A percentile compares a stretch with the other conserved stretches of the same genome.
phyloP scores from a whole-genome alignment of 2,888 invertebrate genomes.

The Bellardia bayeri region DNA sequence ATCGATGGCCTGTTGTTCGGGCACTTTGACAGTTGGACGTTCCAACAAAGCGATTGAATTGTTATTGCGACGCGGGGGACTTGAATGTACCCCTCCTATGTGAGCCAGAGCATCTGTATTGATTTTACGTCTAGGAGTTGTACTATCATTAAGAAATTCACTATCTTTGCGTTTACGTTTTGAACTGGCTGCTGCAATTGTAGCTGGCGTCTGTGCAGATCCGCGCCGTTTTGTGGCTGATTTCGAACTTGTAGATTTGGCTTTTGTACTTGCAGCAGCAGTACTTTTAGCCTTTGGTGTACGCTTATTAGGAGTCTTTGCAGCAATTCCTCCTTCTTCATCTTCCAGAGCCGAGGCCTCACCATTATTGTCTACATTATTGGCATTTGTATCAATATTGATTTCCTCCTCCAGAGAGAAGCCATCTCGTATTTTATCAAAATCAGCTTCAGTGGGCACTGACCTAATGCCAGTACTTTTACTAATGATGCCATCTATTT shows the following conservation, averaged over 20 bases:
- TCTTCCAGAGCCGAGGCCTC: slow-evolving; percentile 63
- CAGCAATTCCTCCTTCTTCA: slow-evolving; percentile 37
- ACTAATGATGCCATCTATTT: slow-evolving; percentile 80
- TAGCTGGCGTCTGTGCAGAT: slow-evolving; percentile 72
- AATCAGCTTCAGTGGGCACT: slow-evolving; percentile 88
- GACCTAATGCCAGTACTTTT: slow-evolving; percentile 78
- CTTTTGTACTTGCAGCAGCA: slow-evolving; percentile 76
- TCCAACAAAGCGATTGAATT: slow-evolving; percentile 82
- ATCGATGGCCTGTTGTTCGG: slow-evolving; percentile 91
- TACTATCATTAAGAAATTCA: slow-evolving; percentile 75
- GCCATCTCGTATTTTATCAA: slow-evolving; percentile 88
- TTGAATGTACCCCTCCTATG: slow-evolving; percentile 75
- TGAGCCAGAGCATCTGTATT: slow-evolving; percentile 78
- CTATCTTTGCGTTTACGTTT: slow-evolving; percentile 84
- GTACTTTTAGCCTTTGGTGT: slow-evolving; percentile 81
- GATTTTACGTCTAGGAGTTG: slow-evolving; percentile 78
- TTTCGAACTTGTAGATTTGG: slow-evolving; percentile 74
- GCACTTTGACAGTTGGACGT: slow-evolving; percentile 84
- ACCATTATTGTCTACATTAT: slow-evolving; percentile 76
- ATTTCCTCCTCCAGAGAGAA: slow-evolving; percentile 78
- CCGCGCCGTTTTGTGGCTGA: slow-evolving; percentile 79
- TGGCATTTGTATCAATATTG: slow-evolving; percentile 61
- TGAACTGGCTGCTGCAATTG: slow-evolving; percentile 73
- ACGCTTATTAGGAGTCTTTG: slow-evolving; percentile 77
- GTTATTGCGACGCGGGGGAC: slow-evolving; percentile 79